phyloP scores from a whole-genome alignment of 2,888 invertebrate genomes.

The Drosophila mimica region DNA sequence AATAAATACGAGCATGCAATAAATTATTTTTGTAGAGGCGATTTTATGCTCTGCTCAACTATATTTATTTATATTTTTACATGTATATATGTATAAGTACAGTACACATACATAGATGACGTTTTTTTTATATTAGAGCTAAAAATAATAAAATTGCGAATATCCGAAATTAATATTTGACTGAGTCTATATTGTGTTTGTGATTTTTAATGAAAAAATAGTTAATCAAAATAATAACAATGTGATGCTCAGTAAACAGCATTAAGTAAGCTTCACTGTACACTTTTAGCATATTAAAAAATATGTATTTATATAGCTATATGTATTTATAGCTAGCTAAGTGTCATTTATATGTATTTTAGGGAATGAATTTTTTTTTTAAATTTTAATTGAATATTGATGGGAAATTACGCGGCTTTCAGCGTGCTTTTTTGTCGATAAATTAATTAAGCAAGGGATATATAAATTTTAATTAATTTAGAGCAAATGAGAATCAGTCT shows the following conservation, averaged over 20 bases:
- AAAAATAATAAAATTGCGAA: background rate
- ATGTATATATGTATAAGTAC: background rate
- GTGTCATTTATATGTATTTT: background rate
- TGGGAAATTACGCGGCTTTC: conserved; percentile 34
- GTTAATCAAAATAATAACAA: background rate
- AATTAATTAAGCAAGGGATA: conserved; percentile 71
- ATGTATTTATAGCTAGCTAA: background rate
- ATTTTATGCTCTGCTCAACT: background rate
- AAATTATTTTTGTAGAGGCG: background rate
- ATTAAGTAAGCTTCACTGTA: conserved; percentile 19
- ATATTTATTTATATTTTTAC: background rate
- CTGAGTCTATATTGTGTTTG: background rate
- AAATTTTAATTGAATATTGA: conserved; percentile 62
- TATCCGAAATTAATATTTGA: background rate
- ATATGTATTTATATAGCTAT: too few relatives aligned
- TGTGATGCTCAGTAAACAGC: background rate
- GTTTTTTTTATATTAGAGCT: background rate
- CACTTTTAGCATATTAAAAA: background rate
- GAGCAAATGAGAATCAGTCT: conserved; percentile 21
- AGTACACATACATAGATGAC: background rate
- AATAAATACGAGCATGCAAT: background rate
- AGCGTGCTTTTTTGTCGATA: conserved; percentile 9
- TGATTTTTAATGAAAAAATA: background rate
- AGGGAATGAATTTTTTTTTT: conserved; percentile 9
- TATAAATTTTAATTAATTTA: conserved; percentile 72